phyloP scores from a whole-genome alignment of 2,888 invertebrate genomes.

The Drosophila sordidula region DNA sequence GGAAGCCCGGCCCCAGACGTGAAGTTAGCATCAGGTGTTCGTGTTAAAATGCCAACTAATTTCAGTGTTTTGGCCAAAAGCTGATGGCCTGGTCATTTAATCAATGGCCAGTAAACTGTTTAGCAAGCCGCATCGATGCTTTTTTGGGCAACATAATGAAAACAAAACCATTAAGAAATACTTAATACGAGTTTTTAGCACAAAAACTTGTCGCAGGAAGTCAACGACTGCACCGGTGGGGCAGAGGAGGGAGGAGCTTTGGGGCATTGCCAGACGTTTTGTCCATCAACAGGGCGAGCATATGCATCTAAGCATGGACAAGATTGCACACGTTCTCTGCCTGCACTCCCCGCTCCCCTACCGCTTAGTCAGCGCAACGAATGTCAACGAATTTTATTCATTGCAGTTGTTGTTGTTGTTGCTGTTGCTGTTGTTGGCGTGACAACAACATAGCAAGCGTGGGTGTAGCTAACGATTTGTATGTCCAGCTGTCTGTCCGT shows the following conservation, averaged over 20 bases:
- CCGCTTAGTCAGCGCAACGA: slow-evolving; percentile 72
- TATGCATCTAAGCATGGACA: slow-evolving; percentile 54
- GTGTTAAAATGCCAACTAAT: slow-evolving; percentile 82
- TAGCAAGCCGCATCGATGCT: slow-evolving; percentile 18
- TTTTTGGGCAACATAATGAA: slow-evolving; percentile 64
- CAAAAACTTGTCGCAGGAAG: slow-evolving; percentile 73
- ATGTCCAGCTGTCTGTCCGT: slow-evolving; percentile 26
- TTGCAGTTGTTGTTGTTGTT: slow-evolving; percentile 52
- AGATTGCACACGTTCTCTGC: slow-evolving; percentile 61
- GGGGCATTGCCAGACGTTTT: slow-evolving; percentile 57
- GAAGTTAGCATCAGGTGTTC: slow-evolving; percentile 73
- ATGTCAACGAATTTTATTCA: slow-evolving; percentile 75
- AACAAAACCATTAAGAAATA: slow-evolving; percentile 67
- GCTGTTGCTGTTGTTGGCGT: slow-evolving; percentile 36
- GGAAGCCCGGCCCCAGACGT: slow-evolving; percentile 36
- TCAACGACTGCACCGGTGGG: slow-evolving; percentile 23
- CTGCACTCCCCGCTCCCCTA: not conserved
- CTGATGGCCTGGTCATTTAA: slow-evolving; percentile 60
- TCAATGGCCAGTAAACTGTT: slow-evolving; percentile 68
- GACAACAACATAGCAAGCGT: slow-evolving; percentile 47
- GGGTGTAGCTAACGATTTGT: slow-evolving; percentile 60
- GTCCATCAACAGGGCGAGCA: slow-evolving; percentile 31
- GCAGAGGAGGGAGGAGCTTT: not conserved
- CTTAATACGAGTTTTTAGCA: slow-evolving; percentile 61
- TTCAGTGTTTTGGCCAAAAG: slow-evolving; percentile 72